Evolutionary conservation across 2,888 invertebrate genomes (phyloP), one percentile per base, ranked within the genome.

Genomic region (Hipparchia sbordonii): DNA sequence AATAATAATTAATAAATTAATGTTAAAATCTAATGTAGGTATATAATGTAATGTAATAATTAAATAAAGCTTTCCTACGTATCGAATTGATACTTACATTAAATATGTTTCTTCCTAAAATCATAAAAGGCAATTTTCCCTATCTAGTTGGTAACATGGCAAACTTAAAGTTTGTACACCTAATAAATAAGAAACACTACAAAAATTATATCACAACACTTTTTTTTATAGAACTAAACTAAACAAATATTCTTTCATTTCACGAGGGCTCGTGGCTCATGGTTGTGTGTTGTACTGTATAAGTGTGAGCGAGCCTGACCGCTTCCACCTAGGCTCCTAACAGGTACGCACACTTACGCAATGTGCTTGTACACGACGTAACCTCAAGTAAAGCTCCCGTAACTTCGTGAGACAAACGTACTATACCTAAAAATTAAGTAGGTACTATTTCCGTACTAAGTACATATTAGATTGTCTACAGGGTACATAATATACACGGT

Each of bases 11-110:
- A 62, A 8, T 62, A 2, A 46, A 46, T 48, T 8, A 62, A 62
- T 62, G 9, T 10, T 62, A 4, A 51, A 63, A 63, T 63, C 48
- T 23, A 48, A 56, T 56, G 7, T 57, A 48, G 1, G 6, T 48
- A 7, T 9, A 23, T 13, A 8, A 2, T 23, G 23, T 13, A 13
- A 2, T n/a, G n/a, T 54, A 54, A n/a, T 62, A n/a, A 62, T 63
- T 62, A 51, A 65, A 52, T 33, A 65, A 65, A 65, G 52, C 33
- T 65, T 65, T 6, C 6, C 65, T 65, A 52, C 33, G 52, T 65
- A 65, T 33, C 65, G 0, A 33, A 12, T 52, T 51, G 51, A 52
- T 65, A 65, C 33, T 65, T 33, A 65, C 1, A 23, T 48, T 63
- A 45, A 39, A 39, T n/a, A n/a, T 62, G 46, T n/a, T 51, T 48